Evolutionary conservation across 1,140 invertebrate species (phyloP).

Genomic region (Drosophila persimilis): DNA sequence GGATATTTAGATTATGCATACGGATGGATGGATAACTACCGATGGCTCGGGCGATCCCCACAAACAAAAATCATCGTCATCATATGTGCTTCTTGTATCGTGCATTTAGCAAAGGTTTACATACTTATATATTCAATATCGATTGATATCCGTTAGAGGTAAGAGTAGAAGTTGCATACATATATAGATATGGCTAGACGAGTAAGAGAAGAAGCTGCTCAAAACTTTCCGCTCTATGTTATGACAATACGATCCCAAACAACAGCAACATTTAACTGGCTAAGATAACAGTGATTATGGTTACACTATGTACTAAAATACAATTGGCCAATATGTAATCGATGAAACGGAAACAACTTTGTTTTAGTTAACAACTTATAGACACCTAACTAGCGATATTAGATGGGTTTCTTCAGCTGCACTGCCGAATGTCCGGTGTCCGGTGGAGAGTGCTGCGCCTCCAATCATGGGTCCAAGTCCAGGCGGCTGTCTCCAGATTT

Average conservation of each 20-base stretch:
- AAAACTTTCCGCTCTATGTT: no score
- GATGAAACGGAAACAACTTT: no score
- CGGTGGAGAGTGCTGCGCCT: no score
- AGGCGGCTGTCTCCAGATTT: no score
- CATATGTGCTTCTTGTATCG: constrained; percentile 75
- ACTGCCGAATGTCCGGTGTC: no score
- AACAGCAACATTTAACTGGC: constrained; percentile 81
- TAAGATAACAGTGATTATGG: constrained; percentile 36
- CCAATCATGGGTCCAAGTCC: no score
- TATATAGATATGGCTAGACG: constrained; percentile 32
- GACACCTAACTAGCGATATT: no score
- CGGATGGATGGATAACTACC: constrained; percentile 31
- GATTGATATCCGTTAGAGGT: background rate
- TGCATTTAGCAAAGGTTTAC: constrained; percentile 14
- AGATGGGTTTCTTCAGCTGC: no score
- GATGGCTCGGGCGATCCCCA: constrained; percentile 24
- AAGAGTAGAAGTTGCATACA: constrained; percentile 39
- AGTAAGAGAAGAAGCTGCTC: constrained; percentile 38
- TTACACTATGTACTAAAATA: constrained; percentile 8
- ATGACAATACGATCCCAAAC: constrained; percentile 79
- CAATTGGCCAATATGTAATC: background rate
- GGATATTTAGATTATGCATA: constrained; percentile 1
- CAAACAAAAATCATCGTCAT: constrained; percentile 31
- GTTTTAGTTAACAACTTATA: no score
- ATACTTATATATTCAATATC: constrained; percentile 18